These are phyloP conservation scores for Chauna torquata DNA, from an alignment of 2,113 vertebrate genomes.

Conservation along the genomic window DNA sequence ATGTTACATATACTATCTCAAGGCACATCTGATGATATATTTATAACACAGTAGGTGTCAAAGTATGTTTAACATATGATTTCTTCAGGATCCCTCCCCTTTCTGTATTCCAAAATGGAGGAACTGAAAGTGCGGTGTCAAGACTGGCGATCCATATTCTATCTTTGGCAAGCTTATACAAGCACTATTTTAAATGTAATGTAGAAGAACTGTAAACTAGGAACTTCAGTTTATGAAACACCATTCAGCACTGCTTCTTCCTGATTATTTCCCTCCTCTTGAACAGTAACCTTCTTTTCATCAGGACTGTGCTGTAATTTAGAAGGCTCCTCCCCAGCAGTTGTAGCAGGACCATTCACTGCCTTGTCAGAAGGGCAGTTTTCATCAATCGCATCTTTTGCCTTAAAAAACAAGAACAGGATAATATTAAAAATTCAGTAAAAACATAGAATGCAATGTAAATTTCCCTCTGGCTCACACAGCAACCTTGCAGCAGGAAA, in stretches of 20 bases:
- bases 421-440: not conserved
- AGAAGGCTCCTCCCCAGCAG: conserved; percentile 79
- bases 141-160: conserved; percentile 93
- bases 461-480: not conserved
- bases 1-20: conserved; percentile 98
- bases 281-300: conserved; percentile 81
- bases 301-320: conserved; percentile 78
- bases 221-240: conserved; percentile 90
- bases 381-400: conserved; percentile 91
- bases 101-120: conserved; percentile 88
- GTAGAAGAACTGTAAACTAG: conserved; percentile 87
- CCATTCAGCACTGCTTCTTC: conserved; percentile 90
- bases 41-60: conserved; percentile 91
- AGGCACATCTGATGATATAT: conserved; percentile 99
- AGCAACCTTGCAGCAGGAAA: not conserved
- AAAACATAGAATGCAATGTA: not conserved
- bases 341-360: conserved; percentile 84
- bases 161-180: conserved; percentile 99
- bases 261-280: conserved; percentile 81
- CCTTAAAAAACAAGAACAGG: conserved; percentile 62
- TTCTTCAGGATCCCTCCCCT: conserved; percentile 87
- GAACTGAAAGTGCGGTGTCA: conserved; percentile 92
- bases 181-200: conserved; percentile 95
- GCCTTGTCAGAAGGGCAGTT: conserved; percentile 83
- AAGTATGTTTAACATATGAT: conserved; percentile 85